Conservation (phyloP, 1,140 invertebrate genomes). For the Papilio dardanus region DNA sequence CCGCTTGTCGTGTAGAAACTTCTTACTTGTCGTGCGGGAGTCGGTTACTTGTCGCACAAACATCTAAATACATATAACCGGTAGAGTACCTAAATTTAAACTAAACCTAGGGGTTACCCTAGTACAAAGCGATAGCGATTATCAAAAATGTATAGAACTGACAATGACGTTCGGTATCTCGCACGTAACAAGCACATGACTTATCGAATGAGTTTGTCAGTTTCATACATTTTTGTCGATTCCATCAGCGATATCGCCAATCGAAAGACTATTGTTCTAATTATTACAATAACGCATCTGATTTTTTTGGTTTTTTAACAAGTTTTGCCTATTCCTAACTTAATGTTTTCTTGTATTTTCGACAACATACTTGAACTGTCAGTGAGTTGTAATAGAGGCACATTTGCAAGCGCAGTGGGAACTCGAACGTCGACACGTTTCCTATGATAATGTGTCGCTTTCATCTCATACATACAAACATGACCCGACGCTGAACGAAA, state of each 20-base stretch:
- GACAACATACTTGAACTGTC: background rate
- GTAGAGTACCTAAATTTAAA: background rate
- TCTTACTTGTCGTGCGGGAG: background rate
- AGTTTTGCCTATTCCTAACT: background rate
- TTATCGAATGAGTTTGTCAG: too few relatives aligned
- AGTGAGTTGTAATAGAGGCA: background rate
- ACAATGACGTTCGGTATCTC: too few relatives aligned
- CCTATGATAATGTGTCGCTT: constrained; percentile 16
- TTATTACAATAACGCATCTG: background rate
- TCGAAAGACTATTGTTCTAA: too few relatives aligned
- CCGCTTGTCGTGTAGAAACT: too few relatives aligned
- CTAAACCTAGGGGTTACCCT: background rate
- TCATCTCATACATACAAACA: constrained; percentile 21
- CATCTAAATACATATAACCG: background rate
- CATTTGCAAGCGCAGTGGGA: background rate
- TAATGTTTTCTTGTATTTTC: background rate
- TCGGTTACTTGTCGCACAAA: background rate
- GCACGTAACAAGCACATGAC: too few relatives aligned
- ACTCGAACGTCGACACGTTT: background rate
- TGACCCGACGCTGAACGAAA: background rate
- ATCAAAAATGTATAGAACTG: too few relatives aligned
- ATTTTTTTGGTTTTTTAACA: background rate
- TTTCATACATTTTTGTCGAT: too few relatives aligned
- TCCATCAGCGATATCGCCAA: too few relatives aligned
- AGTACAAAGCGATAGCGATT: too few relatives aligned